phyloP scores from a whole-genome alignment of 2,888 invertebrate genomes.

The Drosophila parthenogenetica region DNA sequence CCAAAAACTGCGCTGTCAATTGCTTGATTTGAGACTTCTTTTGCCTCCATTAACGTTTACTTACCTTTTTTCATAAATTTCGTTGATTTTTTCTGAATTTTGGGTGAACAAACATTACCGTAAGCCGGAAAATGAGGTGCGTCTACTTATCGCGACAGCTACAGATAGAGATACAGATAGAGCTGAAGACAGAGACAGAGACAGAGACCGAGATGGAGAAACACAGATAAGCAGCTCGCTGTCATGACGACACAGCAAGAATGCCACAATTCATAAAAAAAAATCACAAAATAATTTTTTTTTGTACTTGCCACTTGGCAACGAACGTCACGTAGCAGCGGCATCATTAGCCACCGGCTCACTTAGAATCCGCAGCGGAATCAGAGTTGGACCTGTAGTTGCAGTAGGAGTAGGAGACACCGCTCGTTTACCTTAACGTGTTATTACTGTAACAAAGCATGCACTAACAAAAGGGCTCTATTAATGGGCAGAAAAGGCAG shows the following conservation, averaged over 20 bases:
- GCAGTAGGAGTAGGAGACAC: neutral
- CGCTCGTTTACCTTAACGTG: conserved; percentile 29
- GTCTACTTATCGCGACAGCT: conserved; percentile 33
- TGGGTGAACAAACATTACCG: conserved; percentile 25
- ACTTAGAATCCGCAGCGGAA: conserved; percentile 26
- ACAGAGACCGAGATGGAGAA: conserved; percentile 6
- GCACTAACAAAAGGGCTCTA: neutral
- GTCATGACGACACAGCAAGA: conserved; percentile 53
- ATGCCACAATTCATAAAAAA: conserved; percentile 73
- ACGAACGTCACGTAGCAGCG: conserved; percentile 77
- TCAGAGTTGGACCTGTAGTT: conserved; percentile 15
- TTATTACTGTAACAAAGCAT: too few relatives aligned
- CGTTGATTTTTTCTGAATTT: conserved; percentile 17
- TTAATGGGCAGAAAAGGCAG: too few relatives aligned
- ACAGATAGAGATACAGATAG: conserved; percentile 25
- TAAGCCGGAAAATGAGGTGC: conserved; percentile 77
- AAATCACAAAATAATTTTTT: conserved; percentile 60
- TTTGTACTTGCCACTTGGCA: conserved; percentile 73
- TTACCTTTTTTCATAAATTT: conserved; percentile 31
- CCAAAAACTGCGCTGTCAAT: conserved; percentile 46
- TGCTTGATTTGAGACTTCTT: neutral
- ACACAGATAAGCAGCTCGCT: conserved; percentile 20
- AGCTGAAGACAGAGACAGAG: conserved; percentile 15
- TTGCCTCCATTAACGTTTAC: conserved; percentile 20
- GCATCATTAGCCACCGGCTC: conserved; percentile 71